Conservation (phyloP, 2,113 vertebrate genomes). For the Colaptes auratus region DNA sequence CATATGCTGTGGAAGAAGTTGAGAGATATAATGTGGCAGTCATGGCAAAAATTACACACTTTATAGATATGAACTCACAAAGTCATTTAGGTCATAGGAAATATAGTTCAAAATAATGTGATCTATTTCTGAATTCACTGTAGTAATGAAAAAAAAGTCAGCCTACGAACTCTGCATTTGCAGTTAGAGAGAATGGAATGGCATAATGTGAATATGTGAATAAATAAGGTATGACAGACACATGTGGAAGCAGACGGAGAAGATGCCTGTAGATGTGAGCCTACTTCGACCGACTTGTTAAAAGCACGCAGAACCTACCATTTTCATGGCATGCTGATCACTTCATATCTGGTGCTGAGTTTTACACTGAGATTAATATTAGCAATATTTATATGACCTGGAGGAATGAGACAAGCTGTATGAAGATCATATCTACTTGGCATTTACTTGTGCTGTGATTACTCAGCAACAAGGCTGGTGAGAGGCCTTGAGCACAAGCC, state of each 20-base stretch:
- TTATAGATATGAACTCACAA: neutral
- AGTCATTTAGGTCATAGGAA: slow-evolving; percentile 13
- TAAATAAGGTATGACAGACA: neutral
- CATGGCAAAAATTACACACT: slow-evolving; percentile 30
- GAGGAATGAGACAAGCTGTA: neutral
- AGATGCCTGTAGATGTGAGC: neutral
- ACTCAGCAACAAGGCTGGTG: no score
- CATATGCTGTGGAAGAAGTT: neutral
- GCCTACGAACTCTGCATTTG: neutral
- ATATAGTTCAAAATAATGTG: neutral
- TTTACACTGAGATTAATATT: slow-evolving; percentile 30
- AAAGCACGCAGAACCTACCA: neutral
- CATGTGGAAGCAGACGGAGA: neutral
- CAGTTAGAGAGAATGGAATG: neutral
- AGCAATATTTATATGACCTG: neutral
- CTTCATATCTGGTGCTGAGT: slow-evolving; percentile 26
- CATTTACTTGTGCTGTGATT: neutral
- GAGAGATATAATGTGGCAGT: neutral
- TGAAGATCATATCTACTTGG: neutral
- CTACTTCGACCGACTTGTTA: slow-evolving; percentile 42
- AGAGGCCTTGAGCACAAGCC: no score
- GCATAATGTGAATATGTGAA: neutral
- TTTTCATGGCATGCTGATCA: slow-evolving; percentile 31
- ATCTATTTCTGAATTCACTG: neutral
- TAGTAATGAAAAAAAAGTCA: neutral